Evolutionary conservation across 2,113 vertebrate species (phyloP).

Genomic region (Zapornia atra): DNA sequence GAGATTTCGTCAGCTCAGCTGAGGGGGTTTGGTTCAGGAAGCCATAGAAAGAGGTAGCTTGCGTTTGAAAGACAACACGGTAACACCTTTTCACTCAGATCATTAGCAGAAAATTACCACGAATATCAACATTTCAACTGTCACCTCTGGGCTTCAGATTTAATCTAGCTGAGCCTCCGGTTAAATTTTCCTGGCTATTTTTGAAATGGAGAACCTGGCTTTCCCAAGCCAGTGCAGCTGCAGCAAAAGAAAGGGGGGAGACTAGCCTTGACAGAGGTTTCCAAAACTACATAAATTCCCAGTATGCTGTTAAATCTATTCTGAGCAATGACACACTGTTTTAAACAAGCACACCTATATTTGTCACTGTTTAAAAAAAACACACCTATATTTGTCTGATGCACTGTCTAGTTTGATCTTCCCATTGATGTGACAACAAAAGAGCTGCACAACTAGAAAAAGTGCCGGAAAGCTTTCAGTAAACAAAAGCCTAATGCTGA

Average conservation of each 20-base stretch:
- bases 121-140: background rate
- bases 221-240: background rate
- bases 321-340: background rate
- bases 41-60: background rate
- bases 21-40: background rate
- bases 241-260: background rate
- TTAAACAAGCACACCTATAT: background rate
- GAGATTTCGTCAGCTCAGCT: background rate
- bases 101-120: background rate
- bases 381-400: constrained; percentile 9
- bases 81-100: background rate
- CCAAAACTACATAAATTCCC: background rate
- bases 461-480: constrained; percentile 32
- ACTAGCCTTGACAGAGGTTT: background rate
- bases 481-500: constrained; percentile 16
- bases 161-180: background rate
- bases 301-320: background rate
- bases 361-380: background rate
- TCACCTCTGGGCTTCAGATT: constrained; percentile 14
- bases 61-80: background rate
- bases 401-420: background rate
- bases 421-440: constrained; percentile 3
- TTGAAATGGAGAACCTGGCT: background rate
- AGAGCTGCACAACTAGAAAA: background rate
- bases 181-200: background rate